Evolutionary conservation across 2,797 vertebrate genomes (phyloP).

Genomic region (Numenius phaeopus): DNA sequence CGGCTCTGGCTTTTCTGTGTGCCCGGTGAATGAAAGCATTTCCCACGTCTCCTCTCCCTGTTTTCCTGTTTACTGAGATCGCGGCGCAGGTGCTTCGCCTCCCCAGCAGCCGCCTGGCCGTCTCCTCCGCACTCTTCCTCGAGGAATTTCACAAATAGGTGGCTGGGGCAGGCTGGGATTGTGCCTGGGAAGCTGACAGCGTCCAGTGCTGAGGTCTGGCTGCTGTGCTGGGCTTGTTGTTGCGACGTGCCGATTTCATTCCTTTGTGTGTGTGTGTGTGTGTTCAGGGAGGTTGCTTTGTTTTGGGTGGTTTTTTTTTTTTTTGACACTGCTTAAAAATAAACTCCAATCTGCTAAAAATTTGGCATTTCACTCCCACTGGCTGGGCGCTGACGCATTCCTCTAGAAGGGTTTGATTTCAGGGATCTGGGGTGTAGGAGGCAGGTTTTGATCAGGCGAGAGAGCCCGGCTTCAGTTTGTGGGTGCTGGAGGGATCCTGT

Average conservation of each 20-base stretch:
- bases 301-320: neutral
- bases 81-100: neutral
- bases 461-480: neutral
- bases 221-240: neutral
- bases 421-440: slow-evolving; percentile 20
- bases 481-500: neutral
- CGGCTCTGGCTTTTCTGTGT: neutral
- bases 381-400: slow-evolving; percentile 11
- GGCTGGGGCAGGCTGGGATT: neutral
- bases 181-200: neutral
- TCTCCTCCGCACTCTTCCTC: neutral
- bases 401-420: slow-evolving; percentile 2
- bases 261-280: neutral
- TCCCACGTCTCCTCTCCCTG: neutral
- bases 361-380: slow-evolving; percentile 49
- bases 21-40: neutral
- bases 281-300: slow-evolving; percentile 7
- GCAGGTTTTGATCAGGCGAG: neutral
- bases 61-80: neutral
- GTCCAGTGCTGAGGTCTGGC: neutral
- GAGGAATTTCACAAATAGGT: neutral
- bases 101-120: neutral
- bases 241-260: neutral
- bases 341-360: slow-evolving; percentile 55
- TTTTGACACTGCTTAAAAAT: slow-evolving; percentile 43